A percentile compares a stretch with the other conserved stretches of the same genome.
phyloP scores from a whole-genome alignment of 2,888 invertebrate species.

The Neoitamus cyanurus region DNA sequence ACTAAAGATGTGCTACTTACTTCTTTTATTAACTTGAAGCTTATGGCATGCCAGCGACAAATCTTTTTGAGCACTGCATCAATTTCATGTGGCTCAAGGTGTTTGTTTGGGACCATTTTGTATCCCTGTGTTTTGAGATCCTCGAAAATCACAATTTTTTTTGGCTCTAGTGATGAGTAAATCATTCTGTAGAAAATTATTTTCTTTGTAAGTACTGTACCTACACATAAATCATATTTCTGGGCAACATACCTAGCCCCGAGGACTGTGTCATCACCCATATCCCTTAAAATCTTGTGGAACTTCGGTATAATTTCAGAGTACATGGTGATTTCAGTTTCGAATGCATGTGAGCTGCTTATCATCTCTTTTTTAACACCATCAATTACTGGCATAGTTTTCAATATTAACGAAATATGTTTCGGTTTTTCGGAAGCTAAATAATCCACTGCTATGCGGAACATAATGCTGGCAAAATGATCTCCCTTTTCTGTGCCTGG shows the following conservation, averaged over 20 bases:
- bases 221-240: background rate
- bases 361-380: conserved; percentile 57
- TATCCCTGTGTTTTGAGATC: conserved; percentile 66
- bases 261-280: conserved; percentile 55
- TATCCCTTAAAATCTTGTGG: conserved; percentile 55
- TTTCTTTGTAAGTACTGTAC: conserved; percentile 41
- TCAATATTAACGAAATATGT: conserved; percentile 56
- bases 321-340: conserved; percentile 59
- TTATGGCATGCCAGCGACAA: conserved; percentile 28
- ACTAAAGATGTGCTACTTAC: background rate
- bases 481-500: conserved; percentile 55
- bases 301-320: conserved; percentile 58
- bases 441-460: conserved; percentile 53
- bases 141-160: conserved; percentile 62
- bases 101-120: background rate
- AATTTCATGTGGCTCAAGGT: background rate
- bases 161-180: conserved; percentile 47
- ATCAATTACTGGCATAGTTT: conserved; percentile 58
- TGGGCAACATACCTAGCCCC: conserved; percentile 52
- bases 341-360: conserved; percentile 55
- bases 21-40: conserved; percentile 7
- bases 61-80: background rate
- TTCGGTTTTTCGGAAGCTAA: background rate
- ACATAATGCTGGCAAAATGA: conserved; percentile 57
- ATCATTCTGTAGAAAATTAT: conserved; percentile 44